Conservation (phyloP, 2,113 vertebrate species). For the Amphiprion percula region DNA sequence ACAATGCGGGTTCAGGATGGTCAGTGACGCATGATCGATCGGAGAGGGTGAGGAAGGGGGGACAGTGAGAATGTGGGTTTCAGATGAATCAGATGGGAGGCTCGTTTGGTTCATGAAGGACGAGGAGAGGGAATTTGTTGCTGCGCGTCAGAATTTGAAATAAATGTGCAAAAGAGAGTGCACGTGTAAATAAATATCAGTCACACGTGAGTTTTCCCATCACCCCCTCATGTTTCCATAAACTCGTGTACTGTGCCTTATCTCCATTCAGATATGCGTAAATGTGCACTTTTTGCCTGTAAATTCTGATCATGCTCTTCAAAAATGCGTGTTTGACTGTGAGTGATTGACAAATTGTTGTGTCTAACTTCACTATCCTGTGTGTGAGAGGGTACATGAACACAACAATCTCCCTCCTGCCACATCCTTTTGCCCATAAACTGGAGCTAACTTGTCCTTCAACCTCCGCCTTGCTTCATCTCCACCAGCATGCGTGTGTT, state of each 20-base stretch:
- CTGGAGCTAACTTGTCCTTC: constrained; percentile 43
- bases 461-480: constrained; percentile 42
- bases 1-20: neutral
- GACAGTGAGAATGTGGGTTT: neutral
- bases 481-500: neutral
- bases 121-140: neutral
- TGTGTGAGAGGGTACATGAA: neutral
- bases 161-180: neutral
- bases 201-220: constrained; percentile 15
- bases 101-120: neutral
- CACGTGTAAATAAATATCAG: neutral
- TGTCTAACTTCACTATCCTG: constrained; percentile 42
- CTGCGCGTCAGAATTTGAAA: neutral
- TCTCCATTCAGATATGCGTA: neutral
- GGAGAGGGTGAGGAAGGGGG: constrained; percentile 1
- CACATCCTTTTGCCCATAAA: constrained; percentile 2
- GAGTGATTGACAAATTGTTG: neutral
- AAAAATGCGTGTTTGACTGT: constrained; percentile 1
- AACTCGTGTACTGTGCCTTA: neutral
- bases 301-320: neutral
- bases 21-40: constrained; percentile 61
- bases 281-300: neutral
- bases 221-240: neutral
- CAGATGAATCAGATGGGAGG: neutral
- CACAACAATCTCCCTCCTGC: neutral